A percentile compares a stretch with the other conserved stretches of the same genome.
These are phyloP conservation scores for Poeciliopsis turneri DNA, from an alignment of 2,797 vertebrate species.

Conservation along the genomic window DNA sequence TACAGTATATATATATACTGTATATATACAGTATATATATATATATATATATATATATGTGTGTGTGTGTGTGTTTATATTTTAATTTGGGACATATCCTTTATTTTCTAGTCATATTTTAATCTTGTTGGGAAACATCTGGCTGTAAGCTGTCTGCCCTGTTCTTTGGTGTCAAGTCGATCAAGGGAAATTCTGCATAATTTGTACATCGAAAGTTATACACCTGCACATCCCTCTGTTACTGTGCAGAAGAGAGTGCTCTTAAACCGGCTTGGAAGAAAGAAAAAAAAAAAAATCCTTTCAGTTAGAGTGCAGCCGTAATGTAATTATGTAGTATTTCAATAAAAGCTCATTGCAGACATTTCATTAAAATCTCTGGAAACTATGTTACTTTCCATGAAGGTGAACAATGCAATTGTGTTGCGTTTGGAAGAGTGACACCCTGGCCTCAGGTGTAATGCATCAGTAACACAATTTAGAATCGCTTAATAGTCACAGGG, in stretches of 20 bases:
- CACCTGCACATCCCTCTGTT: not conserved
- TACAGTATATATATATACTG: no score
- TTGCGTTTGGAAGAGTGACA: not conserved
- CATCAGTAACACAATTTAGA: not conserved
- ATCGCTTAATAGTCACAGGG: not conserved
- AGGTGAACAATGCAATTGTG: not conserved
- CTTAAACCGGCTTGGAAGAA: not conserved
- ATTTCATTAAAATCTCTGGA: conserved; percentile 2
- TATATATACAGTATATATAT: no score
- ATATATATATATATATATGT: no score
- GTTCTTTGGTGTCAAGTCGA: not conserved
- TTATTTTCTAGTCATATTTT: not conserved
- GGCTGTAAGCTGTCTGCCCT: not conserved
- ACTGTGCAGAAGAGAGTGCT: not conserved
- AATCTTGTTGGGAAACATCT: not conserved
- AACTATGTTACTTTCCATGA: not conserved
- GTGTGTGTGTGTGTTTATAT: no score
- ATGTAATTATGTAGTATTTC: not conserved
- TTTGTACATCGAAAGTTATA: not conserved
- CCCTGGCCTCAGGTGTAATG: not conserved
- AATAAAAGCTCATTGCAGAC: not conserved
- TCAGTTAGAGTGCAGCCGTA: not conserved
- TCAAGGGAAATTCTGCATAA: not conserved
- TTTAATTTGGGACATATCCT: not conserved
- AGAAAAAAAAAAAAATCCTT: not conserved